These are phyloP conservation scores for Drosophila tani DNA, from an alignment of 1,140 invertebrate genomes.

Conservation along the genomic window DNA sequence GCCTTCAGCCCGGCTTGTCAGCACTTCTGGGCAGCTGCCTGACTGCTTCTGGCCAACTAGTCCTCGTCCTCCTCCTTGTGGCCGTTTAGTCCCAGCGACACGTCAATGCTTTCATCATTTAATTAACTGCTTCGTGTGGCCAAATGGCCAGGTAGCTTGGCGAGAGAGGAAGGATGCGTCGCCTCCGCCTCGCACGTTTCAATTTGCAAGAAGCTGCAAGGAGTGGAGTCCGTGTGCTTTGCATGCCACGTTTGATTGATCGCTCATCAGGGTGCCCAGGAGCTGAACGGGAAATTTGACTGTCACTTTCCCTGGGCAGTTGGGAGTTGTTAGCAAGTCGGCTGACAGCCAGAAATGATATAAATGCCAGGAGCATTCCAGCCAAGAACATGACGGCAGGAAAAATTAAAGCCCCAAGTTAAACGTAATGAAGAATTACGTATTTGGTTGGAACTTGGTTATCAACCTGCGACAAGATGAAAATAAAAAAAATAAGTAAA, in stretches of 20 bases:
- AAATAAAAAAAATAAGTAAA: no score
- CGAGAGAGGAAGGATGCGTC: conserved; percentile 19
- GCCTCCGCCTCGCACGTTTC: conserved; percentile 36
- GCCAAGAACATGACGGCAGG: conserved; percentile 1
- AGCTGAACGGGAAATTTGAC: conserved; percentile 66
- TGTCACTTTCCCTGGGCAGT: conserved; percentile 51
- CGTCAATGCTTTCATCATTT: conserved; percentile 83
- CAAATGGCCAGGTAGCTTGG: conserved; percentile 30
- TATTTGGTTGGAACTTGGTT: no score
- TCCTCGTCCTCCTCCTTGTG: conserved; percentile 6
- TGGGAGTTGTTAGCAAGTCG: conserved; percentile 31
- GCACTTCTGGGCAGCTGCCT: conserved; percentile 24
- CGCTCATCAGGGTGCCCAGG: conserved; percentile 25
- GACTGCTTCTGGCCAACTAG: conserved; percentile 17
- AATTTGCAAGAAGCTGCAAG: conserved; percentile 46
- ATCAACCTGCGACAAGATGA: no score
- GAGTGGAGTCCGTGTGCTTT: conserved; percentile 32
- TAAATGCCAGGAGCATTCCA: background rate
- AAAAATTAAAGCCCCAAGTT: background rate
- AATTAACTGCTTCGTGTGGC: conserved; percentile 75
- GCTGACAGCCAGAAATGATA: conserved; percentile 20
- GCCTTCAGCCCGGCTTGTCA: conserved; percentile 12
- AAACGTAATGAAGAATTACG: background rate
- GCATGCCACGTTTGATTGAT: conserved; percentile 71
- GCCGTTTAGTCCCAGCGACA: conserved; percentile 55